Evolutionary conservation across 2,113 vertebrate genomes (phyloP).

Genomic region (Nothoprocta pentlandii): DNA sequence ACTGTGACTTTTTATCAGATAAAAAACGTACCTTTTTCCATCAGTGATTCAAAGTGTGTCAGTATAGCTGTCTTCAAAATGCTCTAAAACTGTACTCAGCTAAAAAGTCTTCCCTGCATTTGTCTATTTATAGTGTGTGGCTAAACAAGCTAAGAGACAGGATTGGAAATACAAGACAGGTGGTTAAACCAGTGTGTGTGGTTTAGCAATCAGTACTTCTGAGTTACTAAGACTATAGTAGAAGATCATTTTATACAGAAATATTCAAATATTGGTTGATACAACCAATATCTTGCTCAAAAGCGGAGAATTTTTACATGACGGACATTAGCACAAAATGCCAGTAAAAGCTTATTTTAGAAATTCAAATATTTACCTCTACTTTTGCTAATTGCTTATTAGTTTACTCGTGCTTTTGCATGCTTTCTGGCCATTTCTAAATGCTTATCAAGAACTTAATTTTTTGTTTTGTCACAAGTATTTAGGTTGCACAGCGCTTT

Average conservation of each 20-base stretch:
- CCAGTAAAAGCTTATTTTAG: neutral
- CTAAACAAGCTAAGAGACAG: neutral
- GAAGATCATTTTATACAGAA: neutral
- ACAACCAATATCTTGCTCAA: neutral
- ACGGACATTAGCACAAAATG: neutral
- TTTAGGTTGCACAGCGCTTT: neutral
- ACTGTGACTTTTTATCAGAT: neutral
- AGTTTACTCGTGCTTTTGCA: neutral
- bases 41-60: neutral
- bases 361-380: neutral
- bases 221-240: neutral
- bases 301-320: neutral
- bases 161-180: neutral
- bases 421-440: neutral
- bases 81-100: neutral
- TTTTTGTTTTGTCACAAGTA: neutral
- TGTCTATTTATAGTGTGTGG: accelerated
- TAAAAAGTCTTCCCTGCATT: neutral
- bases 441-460: neutral
- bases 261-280: neutral
- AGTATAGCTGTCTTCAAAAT: neutral
- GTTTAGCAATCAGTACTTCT: neutral
- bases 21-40: neutral
- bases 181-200: too few relatives aligned
- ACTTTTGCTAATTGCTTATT: neutral